phyloP scores from a whole-genome alignment of 2,888 invertebrate species.

The Athripsodes cinereus region DNA sequence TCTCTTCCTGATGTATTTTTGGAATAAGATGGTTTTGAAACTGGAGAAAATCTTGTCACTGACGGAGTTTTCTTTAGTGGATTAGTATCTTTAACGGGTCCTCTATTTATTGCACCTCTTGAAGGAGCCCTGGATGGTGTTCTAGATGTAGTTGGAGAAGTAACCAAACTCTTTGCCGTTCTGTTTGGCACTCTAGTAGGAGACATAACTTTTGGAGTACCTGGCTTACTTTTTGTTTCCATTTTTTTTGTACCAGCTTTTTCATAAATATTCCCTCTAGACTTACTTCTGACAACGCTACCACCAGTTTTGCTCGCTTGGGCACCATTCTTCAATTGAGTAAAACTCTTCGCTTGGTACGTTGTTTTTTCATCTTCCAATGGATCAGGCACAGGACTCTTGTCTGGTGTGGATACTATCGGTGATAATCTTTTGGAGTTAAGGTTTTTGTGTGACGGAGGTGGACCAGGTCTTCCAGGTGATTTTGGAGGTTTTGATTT shows the following conservation, averaged over 20 bases:
- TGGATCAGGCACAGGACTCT: constrained; percentile 36
- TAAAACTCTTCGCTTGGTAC: background rate
- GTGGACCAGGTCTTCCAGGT: constrained; percentile 44
- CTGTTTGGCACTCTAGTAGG: constrained; percentile 31
- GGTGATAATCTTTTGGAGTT: constrained; percentile 47
- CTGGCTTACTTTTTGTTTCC: constrained; percentile 28
- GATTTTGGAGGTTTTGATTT: constrained; percentile 48
- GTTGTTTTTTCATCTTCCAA: constrained; percentile 2
- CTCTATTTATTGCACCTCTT: constrained; percentile 35
- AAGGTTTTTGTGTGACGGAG: constrained; percentile 43
- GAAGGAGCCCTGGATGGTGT: constrained; percentile 17
- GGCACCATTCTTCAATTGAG: background rate
- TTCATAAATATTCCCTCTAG: background rate
- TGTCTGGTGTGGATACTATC: constrained; percentile 48
- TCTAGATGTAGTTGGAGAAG: constrained; percentile 22
- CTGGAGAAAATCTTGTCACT: constrained; percentile 6
- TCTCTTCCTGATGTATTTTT: constrained; percentile 6
- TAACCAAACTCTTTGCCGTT: constrained; percentile 30
- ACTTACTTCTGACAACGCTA: no score
- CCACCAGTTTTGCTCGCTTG: background rate
- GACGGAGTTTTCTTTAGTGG: constrained; percentile 30
- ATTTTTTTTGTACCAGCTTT: background rate
- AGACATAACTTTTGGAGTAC: constrained; percentile 34
- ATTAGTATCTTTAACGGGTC: constrained; percentile 38
- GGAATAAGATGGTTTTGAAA: constrained; percentile 10